Base-by-base conservation (phyloP, 2,888 invertebrate genomes). In the Caenorhabditis sp. region DNA sequence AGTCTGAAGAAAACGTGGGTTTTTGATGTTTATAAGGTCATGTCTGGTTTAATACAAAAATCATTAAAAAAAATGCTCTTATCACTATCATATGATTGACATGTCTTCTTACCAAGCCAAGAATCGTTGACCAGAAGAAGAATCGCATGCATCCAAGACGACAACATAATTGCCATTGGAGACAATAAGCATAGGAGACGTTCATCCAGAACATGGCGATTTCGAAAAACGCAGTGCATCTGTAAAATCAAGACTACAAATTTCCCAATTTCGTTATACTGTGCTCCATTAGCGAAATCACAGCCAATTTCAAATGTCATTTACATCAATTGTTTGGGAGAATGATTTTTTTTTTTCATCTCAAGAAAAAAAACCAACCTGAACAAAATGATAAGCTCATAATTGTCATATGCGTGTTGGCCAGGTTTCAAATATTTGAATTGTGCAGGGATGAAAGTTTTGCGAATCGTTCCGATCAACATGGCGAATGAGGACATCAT, bases 401-500 rank as follows among this genome's bases (percentile, higher is more conserved):
- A 82, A 59, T 84, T 81, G 66, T 85, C 82, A 58, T 78, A 84
- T 23, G 82, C 73, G 49, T 80, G 75, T 57, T 84, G 71, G 36
- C 80, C 83, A 14, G 83, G 81, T 25, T 63, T 54, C 12, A 84
- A 64, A 64, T 80, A 85, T 58, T 81, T 76, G 70, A 84, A 78
- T 8, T 83, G 80, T 8, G 81, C 78, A 8, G 85, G 84, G 27
- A 86, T 74, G 67, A 87, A 85, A 1, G 83, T 85, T 67, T 84
- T 86, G 50, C 86, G 77, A 38, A 85, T 80, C 61, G 82, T 87
- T 25, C 86, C 86, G 54, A 84, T 79, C 56, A 86, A 68, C 59
- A 87, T 80, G 17, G 87, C 87, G 38, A 87, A 85, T 1, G 87
- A 84, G 31, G 83, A 76, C 66, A 85, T 81, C 76, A 86, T 77